These are phyloP conservation scores for Enteromius fasciolatus DNA, from an alignment of 2,797 vertebrate genomes.

Conservation along the genomic window DNA sequence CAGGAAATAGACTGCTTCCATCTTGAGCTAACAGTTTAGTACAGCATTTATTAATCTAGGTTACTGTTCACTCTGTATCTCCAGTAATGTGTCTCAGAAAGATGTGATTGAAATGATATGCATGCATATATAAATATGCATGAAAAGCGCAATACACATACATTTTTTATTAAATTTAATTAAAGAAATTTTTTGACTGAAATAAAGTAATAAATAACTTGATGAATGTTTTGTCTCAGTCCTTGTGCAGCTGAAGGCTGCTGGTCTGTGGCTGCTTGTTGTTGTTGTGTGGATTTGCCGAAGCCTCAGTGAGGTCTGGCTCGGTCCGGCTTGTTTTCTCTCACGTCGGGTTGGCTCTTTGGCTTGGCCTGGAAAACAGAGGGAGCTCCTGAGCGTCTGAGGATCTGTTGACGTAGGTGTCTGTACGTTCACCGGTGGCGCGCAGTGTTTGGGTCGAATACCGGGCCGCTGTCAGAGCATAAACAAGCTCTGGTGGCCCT, in stretches of 20 bases:
- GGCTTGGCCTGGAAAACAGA: background rate
- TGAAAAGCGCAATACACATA: no score
- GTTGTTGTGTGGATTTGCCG: background rate
- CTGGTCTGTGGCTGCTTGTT: background rate
- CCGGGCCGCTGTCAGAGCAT: background rate
- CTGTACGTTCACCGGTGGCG: background rate
- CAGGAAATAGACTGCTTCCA: background rate
- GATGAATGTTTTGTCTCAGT: background rate
- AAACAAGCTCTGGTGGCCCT: background rate
- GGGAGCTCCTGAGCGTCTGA: background rate
- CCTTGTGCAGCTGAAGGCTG: background rate
- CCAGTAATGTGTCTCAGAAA: no score
- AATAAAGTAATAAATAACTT: background rate
- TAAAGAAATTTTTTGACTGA: background rate
- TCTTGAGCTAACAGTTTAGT: background rate
- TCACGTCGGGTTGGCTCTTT: background rate
- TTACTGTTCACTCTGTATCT: background rate
- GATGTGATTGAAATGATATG: no score
- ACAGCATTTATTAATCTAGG: background rate
- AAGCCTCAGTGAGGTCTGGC: conserved; percentile 13
- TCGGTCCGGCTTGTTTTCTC: background rate
- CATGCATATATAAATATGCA: no score
- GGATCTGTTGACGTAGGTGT: conserved; percentile 4
- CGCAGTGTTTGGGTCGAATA: background rate
- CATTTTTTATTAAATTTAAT: no score